Base-by-base conservation (phyloP, 2,888 invertebrate species). In the Psylliodes chrysocephalus region DNA sequence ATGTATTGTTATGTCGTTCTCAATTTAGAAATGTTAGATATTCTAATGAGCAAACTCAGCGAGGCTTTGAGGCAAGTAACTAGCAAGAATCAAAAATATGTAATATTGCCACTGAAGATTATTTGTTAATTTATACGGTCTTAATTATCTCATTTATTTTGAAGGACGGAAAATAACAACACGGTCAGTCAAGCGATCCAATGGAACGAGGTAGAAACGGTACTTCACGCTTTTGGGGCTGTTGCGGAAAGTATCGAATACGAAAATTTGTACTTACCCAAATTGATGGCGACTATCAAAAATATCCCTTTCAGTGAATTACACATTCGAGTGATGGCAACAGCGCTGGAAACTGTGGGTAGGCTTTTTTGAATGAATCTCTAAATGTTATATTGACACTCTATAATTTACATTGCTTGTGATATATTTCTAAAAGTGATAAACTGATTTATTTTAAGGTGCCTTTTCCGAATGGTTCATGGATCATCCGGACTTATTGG, bases 391-490 rank as follows among this genome's bases (percentile, higher is more conserved):
- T n/a, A n/a, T n/a, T n/a, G n/a, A n/a, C n/a, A n/a, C n/a, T n/a
- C n/a, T n/a, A n/a, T n/a, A n/a, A n/a, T n/a, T n/a, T n/a, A n/a
- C n/a, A n/a, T n/a, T n/a, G n/a, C n/a, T n/a, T n/a, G n/a, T n/a
- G n/a, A n/a, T n/a, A n/a, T n/a, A n/a, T n/a, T n/a, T n/a, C n/a
- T n/a, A n/a, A n/a, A n/a, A n/a, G n/a, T n/a, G n/a, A n/a, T n/a
- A n/a, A n/a, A n/a, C n/a, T n/a, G 33, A 8, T 6, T 44, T 49
- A 46, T 62, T 71, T 69, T 81, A n/a, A 87, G 91, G 94, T 49
- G 88, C 92, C 0, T 96, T 94, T 84, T 92, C 95, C 15, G 89
- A 91, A 72, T 96, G 96, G 96, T 86, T 96, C 60, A 87, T 88
- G 67, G 86, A 86, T 52, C 90, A 92, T 82, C 89, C 90, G 0